Evolutionary conservation across 2,797 vertebrate species (phyloP), one percentile per base, ranked within the genome.

Genomic region (Macropodus opercularis): DNA sequence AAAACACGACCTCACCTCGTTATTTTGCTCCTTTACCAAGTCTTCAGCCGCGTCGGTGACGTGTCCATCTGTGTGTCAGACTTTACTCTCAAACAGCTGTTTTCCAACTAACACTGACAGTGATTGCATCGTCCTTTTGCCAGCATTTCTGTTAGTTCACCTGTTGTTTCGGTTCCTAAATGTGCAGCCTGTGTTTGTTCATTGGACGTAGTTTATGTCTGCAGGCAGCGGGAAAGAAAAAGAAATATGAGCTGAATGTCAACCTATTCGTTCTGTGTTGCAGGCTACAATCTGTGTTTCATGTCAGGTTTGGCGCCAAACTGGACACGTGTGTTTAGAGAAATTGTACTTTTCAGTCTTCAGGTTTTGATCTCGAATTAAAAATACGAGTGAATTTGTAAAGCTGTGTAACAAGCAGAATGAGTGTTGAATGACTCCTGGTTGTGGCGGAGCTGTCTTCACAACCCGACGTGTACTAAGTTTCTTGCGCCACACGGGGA

Each of bases 61-160:
- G 84, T 96, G 63, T 91, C 89, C 53, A 75, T 96, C 72, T 95
- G 93, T 69, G 76, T 94, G 48, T 89, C 91, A n/a, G 95, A 96
- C 80, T 91, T 95, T 21, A 48, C 55, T 6, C 47, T 90, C 70
- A 79, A 63, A 46, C 24, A 8, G 35, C 76, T 70, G 83, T 72
- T 79, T 40, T 53, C 24, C 24, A 3, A n/a, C 15, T 10, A n/a
- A 48, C 57, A 26, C n/a, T 18, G 13, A 10, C 2, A 19, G 23
- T 18, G 1, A 12, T 34, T 18, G 3, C 11, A 0, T 15, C 19
- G 2, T 31, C 2, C 7, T 0, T 62, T 42, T 18, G 3, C 13
- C 14, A 5, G 2, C 17, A 19, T 43, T 32, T 59, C 15, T 2
- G 34, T 47, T 29, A n/a, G 22, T 68, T 53, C 18, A 7, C 56